Base-by-base conservation (phyloP, 2,888 invertebrate species). In the Pilophorus perplexus region DNA sequence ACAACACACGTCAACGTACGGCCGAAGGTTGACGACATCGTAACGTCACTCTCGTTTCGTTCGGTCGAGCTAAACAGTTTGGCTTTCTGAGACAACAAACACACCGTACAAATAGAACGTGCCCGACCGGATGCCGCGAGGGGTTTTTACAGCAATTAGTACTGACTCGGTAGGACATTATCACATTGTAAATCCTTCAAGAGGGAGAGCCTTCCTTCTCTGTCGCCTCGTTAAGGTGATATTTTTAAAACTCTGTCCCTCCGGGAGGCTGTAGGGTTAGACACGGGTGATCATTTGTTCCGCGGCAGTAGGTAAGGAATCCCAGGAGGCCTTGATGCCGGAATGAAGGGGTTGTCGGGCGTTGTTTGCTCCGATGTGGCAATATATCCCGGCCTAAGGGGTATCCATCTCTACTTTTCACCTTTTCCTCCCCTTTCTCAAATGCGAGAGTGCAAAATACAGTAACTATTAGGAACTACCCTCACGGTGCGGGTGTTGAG, bases 161-260 rank as follows among this genome's bases (percentile, higher is more conserved):
- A 54, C 54, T 37, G 37, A 37, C 54, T 54, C 54, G 50, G 25
- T 25, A 37, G 54, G 54, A 54, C 54, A 54, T 54, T 54, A 54
- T 54, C 54, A 54, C 54, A 25, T 54, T 54, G 54, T 54, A 54
- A 54, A 54, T 54, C 54, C 54, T 54, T 54, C 54, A 52, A 27
- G 52, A 37, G n/a, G n/a, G n/a, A n/a, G n/a, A n/a, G 16, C 16
- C 54, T 54, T 54, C 54, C 37, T 37, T 20, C 18, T 18, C 8
- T 2, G 54, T 20, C 42, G 18, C 37, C 54, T 54, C 28, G 54
- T 54, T 54, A 54, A 44, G 37, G 2, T 37, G 54, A 54, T 54
- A 54, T 54, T 54, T 54, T 54, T 54, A 54, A 33, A 54, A 44
- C 44, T n/a, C 33, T 33, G 33, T 6, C 12, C 12, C 33, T 33